Base-by-base conservation (phyloP, 2,888 invertebrate genomes). In the Cyrtodaria siliqua region DNA sequence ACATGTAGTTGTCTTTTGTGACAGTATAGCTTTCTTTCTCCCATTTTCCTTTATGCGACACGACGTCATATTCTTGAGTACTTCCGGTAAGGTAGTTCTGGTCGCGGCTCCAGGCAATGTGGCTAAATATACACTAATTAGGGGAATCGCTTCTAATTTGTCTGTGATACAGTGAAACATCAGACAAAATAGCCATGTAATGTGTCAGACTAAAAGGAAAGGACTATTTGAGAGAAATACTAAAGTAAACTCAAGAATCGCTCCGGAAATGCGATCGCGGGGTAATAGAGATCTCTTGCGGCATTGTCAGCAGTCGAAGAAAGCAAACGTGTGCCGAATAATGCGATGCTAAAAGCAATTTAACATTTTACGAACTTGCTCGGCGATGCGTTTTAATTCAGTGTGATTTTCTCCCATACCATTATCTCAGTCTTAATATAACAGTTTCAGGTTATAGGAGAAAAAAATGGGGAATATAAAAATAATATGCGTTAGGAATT, bases 161-260 rank as follows among this genome's bases (percentile, higher is more conserved):
- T 53, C 62, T 40, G 20, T 40, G 62, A 62, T 62, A 40, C 62
- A 8, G 20, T n/a, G 26, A 16, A 12, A 14, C 24, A 16, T 26
- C 14, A 9, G 27, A 26, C 24, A 62, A 62, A 49, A 62, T 52
- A 6, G 38, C 20, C n/a, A 27, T 9, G 38, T 52, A 62, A 62
- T 52, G 29, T 40, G 62, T 33, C 62, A 38, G 52, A 52, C 62
- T 62, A 62, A 62, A 62, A 62, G 62, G 62, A 62, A 62, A 52
- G 42, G 40, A 47, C 38, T 52, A 52, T 62, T 62, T 52, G 52
- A 52, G 47, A 38, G 62, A 53, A 62, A 52, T 62, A 52, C 62
- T 52, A 62, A 62, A 62, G 62, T 62, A 62, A 62, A 62, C 62
- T 62, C 33, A 14, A 52, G 62, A 62, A 62, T 62, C 38, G 52